Conservation (phyloP, 2,797 vertebrate species). For the Muraenolepis orangiensis region DNA sequence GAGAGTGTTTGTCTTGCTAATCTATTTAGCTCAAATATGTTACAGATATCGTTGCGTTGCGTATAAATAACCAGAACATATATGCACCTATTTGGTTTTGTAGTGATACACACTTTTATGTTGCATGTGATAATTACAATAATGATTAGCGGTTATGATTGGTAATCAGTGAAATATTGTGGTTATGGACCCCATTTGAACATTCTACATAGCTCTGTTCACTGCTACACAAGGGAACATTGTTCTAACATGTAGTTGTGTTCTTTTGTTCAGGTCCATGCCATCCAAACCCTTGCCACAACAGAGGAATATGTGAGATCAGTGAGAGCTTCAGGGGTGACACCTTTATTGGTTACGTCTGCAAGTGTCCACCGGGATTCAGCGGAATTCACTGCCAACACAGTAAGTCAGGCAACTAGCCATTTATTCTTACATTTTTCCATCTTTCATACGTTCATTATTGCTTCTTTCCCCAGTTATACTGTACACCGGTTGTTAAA, state of each 20-base stretch:
- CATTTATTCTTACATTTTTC: neutral
- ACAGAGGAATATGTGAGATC: conserved; percentile 92
- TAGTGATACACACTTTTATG: neutral
- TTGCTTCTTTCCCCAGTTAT: neutral
- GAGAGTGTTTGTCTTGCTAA: neutral
- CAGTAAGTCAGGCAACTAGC: conserved; percentile 79
- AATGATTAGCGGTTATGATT: neutral
- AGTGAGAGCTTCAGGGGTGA: conserved; percentile 94
- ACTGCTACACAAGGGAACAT: neutral
- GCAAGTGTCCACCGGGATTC: conserved; percentile 91
- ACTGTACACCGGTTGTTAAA: neutral
- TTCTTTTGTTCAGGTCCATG: conserved; percentile 82
- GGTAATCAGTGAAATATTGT: neutral
- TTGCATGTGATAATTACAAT: neutral
- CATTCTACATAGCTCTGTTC: neutral
- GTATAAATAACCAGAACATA: neutral
- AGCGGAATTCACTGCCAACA: conserved; percentile 97
- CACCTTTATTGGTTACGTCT: conserved; percentile 95
- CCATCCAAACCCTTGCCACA: conserved; percentile 95
- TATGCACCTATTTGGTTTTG: neutral
- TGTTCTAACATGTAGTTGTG: conserved; percentile 13
- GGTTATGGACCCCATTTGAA: neutral
- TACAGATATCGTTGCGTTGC: neutral
- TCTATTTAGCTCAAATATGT: neutral
- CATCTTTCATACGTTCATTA: neutral